Percentiles rank a stretch among this genome's conserved stretches.
Conservation (phyloP, 2,888 invertebrate genomes). For the Drosophila nr. fundita region DNA sequence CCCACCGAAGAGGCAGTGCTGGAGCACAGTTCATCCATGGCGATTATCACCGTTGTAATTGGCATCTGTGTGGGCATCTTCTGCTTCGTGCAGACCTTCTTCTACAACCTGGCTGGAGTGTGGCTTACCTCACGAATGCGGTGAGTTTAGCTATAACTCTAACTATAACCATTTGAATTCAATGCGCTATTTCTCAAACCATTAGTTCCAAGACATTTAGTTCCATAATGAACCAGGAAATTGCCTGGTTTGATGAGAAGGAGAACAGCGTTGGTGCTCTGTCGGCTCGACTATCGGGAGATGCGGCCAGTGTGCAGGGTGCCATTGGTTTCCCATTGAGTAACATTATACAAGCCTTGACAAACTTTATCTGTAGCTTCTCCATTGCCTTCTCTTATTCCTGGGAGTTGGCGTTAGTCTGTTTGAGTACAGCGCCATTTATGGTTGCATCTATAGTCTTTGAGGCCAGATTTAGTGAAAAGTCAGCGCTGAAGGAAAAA, state of each 20-base stretch:
- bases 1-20: slow-evolving; percentile 86
- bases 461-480: slow-evolving; percentile 88
- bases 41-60: slow-evolving; percentile 87
- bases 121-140: slow-evolving; percentile 88
- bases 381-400: slow-evolving; percentile 88
- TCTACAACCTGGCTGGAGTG: slow-evolving; percentile 91
- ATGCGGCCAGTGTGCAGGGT: slow-evolving; percentile 90
- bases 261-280: slow-evolving; percentile 89
- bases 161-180: background rate
- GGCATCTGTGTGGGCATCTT: slow-evolving; percentile 88
- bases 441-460: slow-evolving; percentile 88
- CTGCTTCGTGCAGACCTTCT: slow-evolving; percentile 89
- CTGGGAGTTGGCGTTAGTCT: slow-evolving; percentile 90
- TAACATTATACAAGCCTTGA: slow-evolving; percentile 88
- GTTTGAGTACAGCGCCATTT: slow-evolving; percentile 88
- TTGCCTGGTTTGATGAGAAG: slow-evolving; percentile 90
- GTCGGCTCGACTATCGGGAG: slow-evolving; percentile 89
- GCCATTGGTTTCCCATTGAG: slow-evolving; percentile 90
- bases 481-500: slow-evolving; percentile 87
- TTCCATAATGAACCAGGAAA: slow-evolving; percentile 89
- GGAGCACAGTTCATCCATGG: slow-evolving; percentile 86
- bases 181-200: background rate
- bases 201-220: slow-evolving; percentile 86
- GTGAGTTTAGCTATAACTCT: slow-evolving; percentile 39
- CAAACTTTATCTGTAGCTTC: slow-evolving; percentile 88